Conservation (phyloP, 2,113 vertebrate species). For the Phrynosoma platyrhinos region DNA sequence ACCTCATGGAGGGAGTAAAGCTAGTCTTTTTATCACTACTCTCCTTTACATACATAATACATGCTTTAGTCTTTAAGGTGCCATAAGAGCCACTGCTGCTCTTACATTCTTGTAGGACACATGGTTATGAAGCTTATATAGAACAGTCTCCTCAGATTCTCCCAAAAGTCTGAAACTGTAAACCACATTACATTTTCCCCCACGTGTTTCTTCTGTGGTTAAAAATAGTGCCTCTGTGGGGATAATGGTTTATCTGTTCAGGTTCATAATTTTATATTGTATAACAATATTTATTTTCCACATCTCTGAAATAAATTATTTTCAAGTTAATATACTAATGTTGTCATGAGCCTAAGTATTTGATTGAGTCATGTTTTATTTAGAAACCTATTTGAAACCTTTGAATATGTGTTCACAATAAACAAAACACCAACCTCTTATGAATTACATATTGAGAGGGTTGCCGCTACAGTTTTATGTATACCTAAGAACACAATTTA, state of each 20-base stretch:
- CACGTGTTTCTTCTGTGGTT: not conserved
- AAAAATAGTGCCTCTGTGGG: no score
- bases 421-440: not conserved
- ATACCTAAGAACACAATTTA: not conserved
- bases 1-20: no score
- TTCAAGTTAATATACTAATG: not conserved
- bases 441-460: not conserved
- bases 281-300: not conserved
- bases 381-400: not conserved
- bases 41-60: not conserved
- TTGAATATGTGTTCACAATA: not conserved
- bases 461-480: not conserved
- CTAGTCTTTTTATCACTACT: not conserved
- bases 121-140: not conserved
- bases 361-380: slow-evolving; percentile 11
- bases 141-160: not conserved
- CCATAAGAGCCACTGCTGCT: not conserved
- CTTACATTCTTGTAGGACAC: not conserved
- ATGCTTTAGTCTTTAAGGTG: not conserved
- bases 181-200: not conserved
- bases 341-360: slow-evolving; percentile 1
- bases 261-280: not conserved
- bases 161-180: not conserved
- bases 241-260: not conserved
- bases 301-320: not conserved